Conservation (phyloP, 2,888 invertebrate species). For the Melanophora roralis region DNA sequence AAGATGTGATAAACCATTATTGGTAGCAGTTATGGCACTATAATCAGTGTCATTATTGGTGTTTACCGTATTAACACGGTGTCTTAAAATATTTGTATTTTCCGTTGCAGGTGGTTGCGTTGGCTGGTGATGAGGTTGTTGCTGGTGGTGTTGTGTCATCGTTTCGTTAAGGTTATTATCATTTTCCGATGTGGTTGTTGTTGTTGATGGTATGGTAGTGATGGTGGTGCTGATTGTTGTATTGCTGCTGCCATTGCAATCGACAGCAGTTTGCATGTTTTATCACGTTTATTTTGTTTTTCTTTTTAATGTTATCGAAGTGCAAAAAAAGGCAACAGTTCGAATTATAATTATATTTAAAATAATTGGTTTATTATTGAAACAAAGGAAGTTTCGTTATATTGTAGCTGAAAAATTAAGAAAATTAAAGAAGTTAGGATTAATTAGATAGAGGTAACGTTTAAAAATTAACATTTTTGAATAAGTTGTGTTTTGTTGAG, state of each 20-base stretch:
- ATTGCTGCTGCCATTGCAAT: slow-evolving; percentile 67
- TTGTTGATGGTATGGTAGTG: slow-evolving; percentile 40
- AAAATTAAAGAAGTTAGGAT: too few species aligned
- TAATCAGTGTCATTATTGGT: slow-evolving; percentile 21
- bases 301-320: slow-evolving; percentile 10
- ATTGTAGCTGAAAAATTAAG: slow-evolving; percentile 4
- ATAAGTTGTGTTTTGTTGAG: too few species aligned
- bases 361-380: neutral
- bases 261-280: slow-evolving; percentile 69
- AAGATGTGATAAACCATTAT: slow-evolving; percentile 50
- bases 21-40: slow-evolving; percentile 46
- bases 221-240: slow-evolving; percentile 61
- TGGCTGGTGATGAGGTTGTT: slow-evolving; percentile 31
- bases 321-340: slow-evolving; percentile 44
- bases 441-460: too few species aligned
- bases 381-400: slow-evolving; percentile 1
- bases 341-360: neutral
- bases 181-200: slow-evolving; percentile 41
- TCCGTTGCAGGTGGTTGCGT: slow-evolving; percentile 17
- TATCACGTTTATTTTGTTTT: slow-evolving; percentile 42
- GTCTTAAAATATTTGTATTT: slow-evolving; percentile 67
- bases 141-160: slow-evolving; percentile 59
- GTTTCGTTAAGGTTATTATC: slow-evolving; percentile 48
- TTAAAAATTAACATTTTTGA: too few species aligned
- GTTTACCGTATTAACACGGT: slow-evolving; percentile 51